A percentile compares a stretch with the other conserved stretches of the same genome.
Conservation (phyloP, 1,140 invertebrate species). For the Ceratina calcarata region DNA sequence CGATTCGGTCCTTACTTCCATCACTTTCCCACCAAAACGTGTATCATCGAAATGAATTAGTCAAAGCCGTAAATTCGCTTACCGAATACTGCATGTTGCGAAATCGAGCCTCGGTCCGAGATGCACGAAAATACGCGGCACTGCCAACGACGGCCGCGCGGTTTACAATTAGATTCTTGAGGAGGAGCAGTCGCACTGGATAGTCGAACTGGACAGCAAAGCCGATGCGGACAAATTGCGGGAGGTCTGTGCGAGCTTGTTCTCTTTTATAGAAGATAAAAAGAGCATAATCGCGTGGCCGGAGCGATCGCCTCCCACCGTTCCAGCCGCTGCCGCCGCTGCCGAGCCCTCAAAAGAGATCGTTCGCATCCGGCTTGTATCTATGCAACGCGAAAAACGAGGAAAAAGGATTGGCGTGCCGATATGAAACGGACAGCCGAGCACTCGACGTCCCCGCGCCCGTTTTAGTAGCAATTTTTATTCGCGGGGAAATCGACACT, state of each 20-base stretch:
- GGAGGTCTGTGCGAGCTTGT: conserved; percentile 55
- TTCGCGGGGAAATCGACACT: conserved; percentile 63
- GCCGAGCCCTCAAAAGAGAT: conserved; percentile 24
- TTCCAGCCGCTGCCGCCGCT: neutral
- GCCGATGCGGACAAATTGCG: conserved; percentile 64
- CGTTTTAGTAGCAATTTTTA: conserved; percentile 37
- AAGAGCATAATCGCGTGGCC: conserved; percentile 59
- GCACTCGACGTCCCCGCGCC: neutral
- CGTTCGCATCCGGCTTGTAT: conserved; percentile 3
- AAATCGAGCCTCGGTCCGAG: neutral
- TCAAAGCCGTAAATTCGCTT: conserved; percentile 41
- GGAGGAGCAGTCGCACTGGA: too few relatives aligned
- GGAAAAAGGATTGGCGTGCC: conserved; percentile 13
- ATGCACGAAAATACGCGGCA: neutral
- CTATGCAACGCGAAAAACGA: conserved; percentile 33
- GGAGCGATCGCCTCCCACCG: conserved; percentile 51
- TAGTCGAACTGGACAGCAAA: too few relatives aligned
- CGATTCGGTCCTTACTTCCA: too few relatives aligned
- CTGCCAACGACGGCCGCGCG: too few relatives aligned
- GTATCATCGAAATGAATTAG: neutral
- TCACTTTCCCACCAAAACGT: neutral
- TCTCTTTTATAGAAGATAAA: conserved; percentile 74
- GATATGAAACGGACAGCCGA: conserved; percentile 20
- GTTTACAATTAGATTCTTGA: too few relatives aligned
- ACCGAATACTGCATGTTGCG: conserved; percentile 64